These are phyloP conservation scores for Bombus affinis DNA, from an alignment of 1,140 invertebrate species.

Conservation along the genomic window DNA sequence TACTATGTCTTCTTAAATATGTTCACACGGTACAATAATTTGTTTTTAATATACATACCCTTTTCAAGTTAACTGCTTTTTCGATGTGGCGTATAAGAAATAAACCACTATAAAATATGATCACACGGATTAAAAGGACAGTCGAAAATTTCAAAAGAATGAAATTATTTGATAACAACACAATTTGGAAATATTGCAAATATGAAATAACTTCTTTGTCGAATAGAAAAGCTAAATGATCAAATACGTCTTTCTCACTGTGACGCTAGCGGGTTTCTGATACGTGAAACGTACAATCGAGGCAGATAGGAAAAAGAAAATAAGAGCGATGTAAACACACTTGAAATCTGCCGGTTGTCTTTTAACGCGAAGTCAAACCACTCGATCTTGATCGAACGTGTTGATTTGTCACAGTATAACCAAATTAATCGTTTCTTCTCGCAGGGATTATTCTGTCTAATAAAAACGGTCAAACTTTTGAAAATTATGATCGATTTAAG, in stretches of 20 bases:
- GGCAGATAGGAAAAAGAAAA: not conserved
- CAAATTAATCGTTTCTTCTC: not conserved
- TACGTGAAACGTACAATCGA: not conserved
- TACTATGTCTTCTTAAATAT: not conserved
- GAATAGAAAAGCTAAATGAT: not conserved
- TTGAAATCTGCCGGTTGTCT: not conserved
- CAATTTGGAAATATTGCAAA: not conserved
- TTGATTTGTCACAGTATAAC: not conserved
- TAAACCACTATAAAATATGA: not conserved
- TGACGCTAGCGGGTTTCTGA: not conserved
- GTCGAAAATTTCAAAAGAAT: not conserved
- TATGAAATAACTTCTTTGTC: not conserved
- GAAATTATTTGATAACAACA: not conserved
- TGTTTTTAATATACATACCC: not conserved
- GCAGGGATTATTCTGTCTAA: not conserved
- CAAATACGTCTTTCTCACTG: not conserved
- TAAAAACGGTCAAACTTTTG: not conserved
- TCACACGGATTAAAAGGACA: not conserved
- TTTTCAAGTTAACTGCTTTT: not conserved
- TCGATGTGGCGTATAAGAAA: too few species aligned
- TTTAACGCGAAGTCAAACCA: not conserved
- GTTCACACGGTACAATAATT: not conserved
- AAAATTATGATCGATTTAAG: not conserved
- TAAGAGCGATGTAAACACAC: slow-evolving; percentile 23
- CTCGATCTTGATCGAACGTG: not conserved